These are phyloP conservation scores for Stenopsyche tienmushanensis DNA, from an alignment of 1,140 invertebrate genomes.

Conservation along the genomic window DNA sequence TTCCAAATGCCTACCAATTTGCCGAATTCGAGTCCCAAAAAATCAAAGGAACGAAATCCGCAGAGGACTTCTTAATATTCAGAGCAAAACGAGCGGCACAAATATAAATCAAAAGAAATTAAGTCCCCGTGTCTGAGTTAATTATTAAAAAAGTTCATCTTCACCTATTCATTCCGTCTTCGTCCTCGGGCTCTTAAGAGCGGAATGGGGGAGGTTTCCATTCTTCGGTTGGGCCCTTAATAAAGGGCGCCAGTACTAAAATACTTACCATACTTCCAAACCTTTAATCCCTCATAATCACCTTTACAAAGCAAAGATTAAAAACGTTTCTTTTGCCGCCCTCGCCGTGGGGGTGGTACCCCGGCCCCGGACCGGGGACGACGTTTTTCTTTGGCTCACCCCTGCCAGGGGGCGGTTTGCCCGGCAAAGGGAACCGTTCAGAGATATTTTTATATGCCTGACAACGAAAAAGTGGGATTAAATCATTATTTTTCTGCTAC, in stretches of 20 bases:
- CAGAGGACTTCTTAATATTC: slow-evolving; percentile 12
- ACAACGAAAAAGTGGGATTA: slow-evolving; percentile 42
- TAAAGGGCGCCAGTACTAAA: slow-evolving; percentile 35
- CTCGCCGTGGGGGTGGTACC: slow-evolving; percentile 20
- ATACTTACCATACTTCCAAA: slow-evolving; percentile 42
- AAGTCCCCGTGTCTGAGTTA: slow-evolving; percentile 40
- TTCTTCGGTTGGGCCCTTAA: slow-evolving; percentile 27
- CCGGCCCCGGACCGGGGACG: slow-evolving; percentile 16
- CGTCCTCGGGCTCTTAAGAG: not conserved
- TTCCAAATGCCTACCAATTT: too few relatives aligned
- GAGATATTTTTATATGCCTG: slow-evolving; percentile 41
- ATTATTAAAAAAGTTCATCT: slow-evolving; percentile 43
- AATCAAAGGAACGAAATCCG: not conserved
- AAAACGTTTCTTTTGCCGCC: slow-evolving; percentile 54
- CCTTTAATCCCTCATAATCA: slow-evolving; percentile 61
- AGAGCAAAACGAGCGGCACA: slow-evolving; percentile 21
- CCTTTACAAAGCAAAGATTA: slow-evolving; percentile 62
- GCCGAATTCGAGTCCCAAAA: too few relatives aligned
- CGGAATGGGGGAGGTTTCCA: slow-evolving; percentile 4
- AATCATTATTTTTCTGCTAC: slow-evolving; percentile 42
- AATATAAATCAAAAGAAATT: slow-evolving; percentile 41
- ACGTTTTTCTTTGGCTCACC: slow-evolving; percentile 5
- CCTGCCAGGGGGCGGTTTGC: slow-evolving; percentile 1
- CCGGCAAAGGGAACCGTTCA: slow-evolving; percentile 3
- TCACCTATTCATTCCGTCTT: slow-evolving; percentile 33